Conservation (phyloP, 2,113 vertebrate genomes). For the Gymnorhina tibicen region DNA sequence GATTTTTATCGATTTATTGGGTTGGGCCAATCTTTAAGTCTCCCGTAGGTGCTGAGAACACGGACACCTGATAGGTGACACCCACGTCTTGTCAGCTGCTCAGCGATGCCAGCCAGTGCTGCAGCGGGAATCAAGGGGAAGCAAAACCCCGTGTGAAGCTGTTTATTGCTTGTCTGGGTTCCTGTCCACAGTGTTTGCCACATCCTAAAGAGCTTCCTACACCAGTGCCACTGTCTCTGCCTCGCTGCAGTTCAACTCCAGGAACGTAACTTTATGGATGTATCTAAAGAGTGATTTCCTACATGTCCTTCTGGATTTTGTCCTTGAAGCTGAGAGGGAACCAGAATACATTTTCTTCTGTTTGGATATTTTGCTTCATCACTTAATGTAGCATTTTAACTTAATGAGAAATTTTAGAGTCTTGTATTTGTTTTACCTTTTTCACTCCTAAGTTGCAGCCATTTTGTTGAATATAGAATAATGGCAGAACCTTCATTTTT, state of each 20-base stretch:
- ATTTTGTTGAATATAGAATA: not conserved
- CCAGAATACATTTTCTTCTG: not conserved
- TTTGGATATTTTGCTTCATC: not conserved
- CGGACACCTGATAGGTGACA: not conserved
- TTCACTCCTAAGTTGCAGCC: not conserved
- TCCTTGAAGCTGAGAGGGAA: not conserved
- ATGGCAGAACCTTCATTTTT: not conserved
- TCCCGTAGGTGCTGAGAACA: not conserved
- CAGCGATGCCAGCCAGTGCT: not conserved
- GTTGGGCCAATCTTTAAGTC: not conserved
- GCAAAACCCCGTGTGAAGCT: not conserved
- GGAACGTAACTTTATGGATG: not conserved
- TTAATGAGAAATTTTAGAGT: not conserved
- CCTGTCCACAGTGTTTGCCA: not conserved
- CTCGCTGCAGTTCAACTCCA: not conserved
- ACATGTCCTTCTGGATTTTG: not conserved
- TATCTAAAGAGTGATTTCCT: not conserved
- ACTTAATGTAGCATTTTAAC: not conserved
- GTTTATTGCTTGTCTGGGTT: not conserved
- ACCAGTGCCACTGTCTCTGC: accelerated
- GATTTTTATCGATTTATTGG: not conserved
- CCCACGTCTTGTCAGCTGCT: not conserved
- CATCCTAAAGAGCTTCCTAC: not conserved
- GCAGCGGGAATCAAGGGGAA: not conserved
- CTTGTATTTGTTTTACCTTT: not conserved